Conservation (phyloP, 2,797 vertebrate species). For the Crenichthys baileyi region DNA sequence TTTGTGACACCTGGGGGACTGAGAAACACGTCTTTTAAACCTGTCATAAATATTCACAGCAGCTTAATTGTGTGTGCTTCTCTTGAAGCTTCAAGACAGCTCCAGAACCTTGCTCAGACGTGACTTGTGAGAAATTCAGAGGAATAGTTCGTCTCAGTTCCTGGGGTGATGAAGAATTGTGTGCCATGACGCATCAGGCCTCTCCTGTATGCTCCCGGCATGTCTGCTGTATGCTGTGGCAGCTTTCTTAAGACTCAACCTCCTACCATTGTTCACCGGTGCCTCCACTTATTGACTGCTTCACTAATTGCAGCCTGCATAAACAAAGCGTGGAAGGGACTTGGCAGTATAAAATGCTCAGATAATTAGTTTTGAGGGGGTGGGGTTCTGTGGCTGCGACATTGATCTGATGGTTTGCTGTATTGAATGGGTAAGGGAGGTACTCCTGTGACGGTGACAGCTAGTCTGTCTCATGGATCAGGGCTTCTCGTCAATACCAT, state of each 20-base stretch:
- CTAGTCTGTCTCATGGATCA: constrained; percentile 81
- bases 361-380: constrained; percentile 82
- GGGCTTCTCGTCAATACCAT: constrained; percentile 72
- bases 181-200: constrained; percentile 25
- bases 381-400: constrained; percentile 60
- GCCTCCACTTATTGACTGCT: constrained; percentile 86
- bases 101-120: constrained; percentile 52
- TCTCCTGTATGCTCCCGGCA: constrained; percentile 11
- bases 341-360: constrained; percentile 77
- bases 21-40: constrained; percentile 76
- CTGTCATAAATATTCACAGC: constrained; percentile 84
- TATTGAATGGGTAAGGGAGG: constrained; percentile 68
- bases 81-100: constrained; percentile 63
- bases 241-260: constrained; percentile 47
- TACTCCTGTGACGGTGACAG: constrained; percentile 71
- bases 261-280: constrained; percentile 66
- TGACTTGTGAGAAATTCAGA: constrained; percentile 59
- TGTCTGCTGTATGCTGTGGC: constrained; percentile 7
- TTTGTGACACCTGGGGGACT: constrained; percentile 83
- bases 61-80: constrained; percentile 79
- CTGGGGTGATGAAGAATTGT: constrained; percentile 24
- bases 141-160: constrained; percentile 41
- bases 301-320: constrained; percentile 84
- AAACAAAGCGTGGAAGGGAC: constrained; percentile 76
- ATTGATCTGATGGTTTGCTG: constrained; percentile 79